These are phyloP conservation scores for Sprattus sprattus DNA, from an alignment of 2,113 vertebrate genomes.

Conservation along the genomic window DNA sequence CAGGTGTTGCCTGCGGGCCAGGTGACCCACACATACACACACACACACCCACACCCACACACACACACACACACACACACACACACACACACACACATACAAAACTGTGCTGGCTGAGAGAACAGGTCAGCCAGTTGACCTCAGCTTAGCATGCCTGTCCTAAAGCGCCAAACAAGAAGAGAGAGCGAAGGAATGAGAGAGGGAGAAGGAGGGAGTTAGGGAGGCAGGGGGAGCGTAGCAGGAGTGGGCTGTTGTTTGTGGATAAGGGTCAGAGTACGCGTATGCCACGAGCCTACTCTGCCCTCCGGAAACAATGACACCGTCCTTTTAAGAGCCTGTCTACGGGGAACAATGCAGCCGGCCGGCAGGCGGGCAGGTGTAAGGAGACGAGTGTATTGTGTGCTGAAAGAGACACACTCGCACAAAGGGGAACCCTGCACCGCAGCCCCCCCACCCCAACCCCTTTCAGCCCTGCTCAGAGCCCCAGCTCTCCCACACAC, in stretches of 20 bases:
- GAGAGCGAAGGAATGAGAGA: not conserved
- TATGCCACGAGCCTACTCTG: constrained; percentile 53
- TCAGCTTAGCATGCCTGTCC: constrained; percentile 47
- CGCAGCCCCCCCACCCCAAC: constrained; percentile 26
- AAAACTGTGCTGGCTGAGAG: constrained; percentile 45
- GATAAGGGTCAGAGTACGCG: constrained; percentile 75
- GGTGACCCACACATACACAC: constrained; percentile 47
- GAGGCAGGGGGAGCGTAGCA: not conserved
- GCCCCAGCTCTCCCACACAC: not conserved
- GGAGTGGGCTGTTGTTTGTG: constrained; percentile 35
- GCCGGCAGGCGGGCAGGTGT: constrained; percentile 58
- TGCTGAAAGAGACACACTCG: constrained; percentile 45
- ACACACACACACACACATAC: constrained; percentile 42
- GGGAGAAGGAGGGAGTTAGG: not conserved
- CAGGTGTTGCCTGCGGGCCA: constrained; percentile 63
- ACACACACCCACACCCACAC: constrained; percentile 7
- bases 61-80: constrained; percentile 15
- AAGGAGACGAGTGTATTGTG: constrained; percentile 61
- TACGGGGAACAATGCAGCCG: constrained; percentile 58
- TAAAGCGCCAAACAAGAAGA: constrained; percentile 45
- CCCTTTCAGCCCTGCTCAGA: not conserved
- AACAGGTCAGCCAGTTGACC: constrained; percentile 52
- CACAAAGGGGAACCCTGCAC: constrained; percentile 31
- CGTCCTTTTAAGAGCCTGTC: constrained; percentile 55
- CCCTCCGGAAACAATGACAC: constrained; percentile 61